Base-by-base conservation (phyloP, 2,797 vertebrate genomes). In the Onychomys arenicola region DNA sequence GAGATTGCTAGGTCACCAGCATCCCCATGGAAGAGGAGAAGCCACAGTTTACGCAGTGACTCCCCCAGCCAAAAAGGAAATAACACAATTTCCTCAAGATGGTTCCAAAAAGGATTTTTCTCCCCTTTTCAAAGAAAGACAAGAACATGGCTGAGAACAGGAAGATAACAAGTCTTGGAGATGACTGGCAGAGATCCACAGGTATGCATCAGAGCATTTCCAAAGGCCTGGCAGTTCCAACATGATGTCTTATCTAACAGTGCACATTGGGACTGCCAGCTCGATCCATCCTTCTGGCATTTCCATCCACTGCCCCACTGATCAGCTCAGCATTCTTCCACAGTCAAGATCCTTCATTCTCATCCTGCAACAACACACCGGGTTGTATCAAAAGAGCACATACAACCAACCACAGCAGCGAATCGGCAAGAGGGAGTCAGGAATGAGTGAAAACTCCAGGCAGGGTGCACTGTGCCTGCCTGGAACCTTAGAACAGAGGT, bases 111-210 rank as follows among this genome's bases (percentile, higher is more conserved):
- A 29, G 5, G 32, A 73, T 43, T 77, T 61, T 23, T 32, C 14
- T 32, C 49, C 88, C 65, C 77, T 59, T 82, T 90, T 95, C 34
- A 91, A 71, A 95, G 65, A 89, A 88, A 96, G 91, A 81, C 25
- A 93, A 88, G 89, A 90, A 65, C 34, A 37, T 52, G 55, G 29
- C 78, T 92, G 43, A 85, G 88, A 43, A 63, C 13, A 59, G 73
- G 67, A 84, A 61, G 87, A 59, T 21, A 63, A 77, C 4, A 17
- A 19, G 61, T 61, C 71, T 82, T 49, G 14, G 71, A 40, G 57
- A 37, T 23, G 92, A 88, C 8, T 19, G 67, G 76, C 6, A 37
- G 43, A 88, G 80, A 75, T 10, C 16, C 0, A 37, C 3, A 5
- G 57, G 49, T 1, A 40, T 27, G 5, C 0, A 52, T 21, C 10